Percentiles rank a stretch among this genome's conserved stretches.
Evolutionary conservation across 2,113 vertebrate genomes (phyloP).

Genomic region (Apus apus): DNA sequence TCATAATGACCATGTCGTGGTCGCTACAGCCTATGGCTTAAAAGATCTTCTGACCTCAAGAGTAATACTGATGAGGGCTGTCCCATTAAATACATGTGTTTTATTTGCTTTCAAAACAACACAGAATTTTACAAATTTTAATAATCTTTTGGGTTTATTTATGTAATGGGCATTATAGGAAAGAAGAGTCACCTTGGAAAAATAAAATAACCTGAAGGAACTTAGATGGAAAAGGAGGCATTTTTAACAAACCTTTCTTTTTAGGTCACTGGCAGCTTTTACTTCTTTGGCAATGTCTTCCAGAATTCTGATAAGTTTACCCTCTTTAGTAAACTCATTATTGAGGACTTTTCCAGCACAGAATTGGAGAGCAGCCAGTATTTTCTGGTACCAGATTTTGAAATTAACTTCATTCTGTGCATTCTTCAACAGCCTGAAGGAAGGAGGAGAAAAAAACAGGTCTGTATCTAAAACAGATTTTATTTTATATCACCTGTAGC

Average conservation of each 20-base stretch:
- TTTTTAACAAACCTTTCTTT: constrained; percentile 72
- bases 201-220: not conserved
- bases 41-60: not conserved
- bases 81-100: not conserved
- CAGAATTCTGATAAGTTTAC: constrained; percentile 70
- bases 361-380: constrained; percentile 76
- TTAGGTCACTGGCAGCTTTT: constrained; percentile 57
- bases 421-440: constrained; percentile 76
- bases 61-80: not conserved
- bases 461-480: constrained; percentile 14
- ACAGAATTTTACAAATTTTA: not conserved
- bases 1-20: too few relatives aligned
- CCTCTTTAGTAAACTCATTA: constrained; percentile 74
- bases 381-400: constrained; percentile 74
- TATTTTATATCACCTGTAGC: not conserved
- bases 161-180: not conserved
- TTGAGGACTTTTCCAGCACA: constrained; percentile 71
- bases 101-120: not conserved
- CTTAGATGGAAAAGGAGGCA: not conserved
- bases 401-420: constrained; percentile 76
- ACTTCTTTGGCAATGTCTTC: constrained; percentile 68
- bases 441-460: not conserved
- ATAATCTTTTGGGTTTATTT: not conserved
- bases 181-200: not conserved
- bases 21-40: not conserved